phyloP scores from a whole-genome alignment of 2,888 invertebrate species.

The Acanthococcus lagerstroemiae region DNA sequence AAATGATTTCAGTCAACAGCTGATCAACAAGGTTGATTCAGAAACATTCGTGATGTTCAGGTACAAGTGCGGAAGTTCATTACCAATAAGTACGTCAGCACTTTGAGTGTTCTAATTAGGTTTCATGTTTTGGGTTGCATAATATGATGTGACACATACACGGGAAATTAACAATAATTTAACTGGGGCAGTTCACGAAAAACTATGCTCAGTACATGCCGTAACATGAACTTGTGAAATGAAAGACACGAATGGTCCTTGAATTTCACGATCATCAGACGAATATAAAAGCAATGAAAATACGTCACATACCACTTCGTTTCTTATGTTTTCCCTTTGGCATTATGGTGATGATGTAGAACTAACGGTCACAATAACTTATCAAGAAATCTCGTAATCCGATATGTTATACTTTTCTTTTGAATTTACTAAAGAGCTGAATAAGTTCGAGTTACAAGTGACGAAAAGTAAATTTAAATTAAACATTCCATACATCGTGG shows the following conservation, averaged over 20 bases:
- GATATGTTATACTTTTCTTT: slow-evolving; percentile 28
- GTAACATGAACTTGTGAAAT: background rate
- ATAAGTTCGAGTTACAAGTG: background rate
- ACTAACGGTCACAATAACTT: background rate
- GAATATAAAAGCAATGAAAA: slow-evolving; percentile 2
- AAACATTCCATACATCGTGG: slow-evolving; percentile 26
- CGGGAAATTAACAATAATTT: no score
- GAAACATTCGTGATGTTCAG: no score
- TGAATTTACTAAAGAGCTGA: slow-evolving; percentile 11
- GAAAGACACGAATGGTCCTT: background rate
- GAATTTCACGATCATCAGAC: slow-evolving; percentile 13
- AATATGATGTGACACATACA: no score
- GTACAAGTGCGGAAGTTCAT: no score
- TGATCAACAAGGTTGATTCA: background rate
- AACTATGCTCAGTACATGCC: background rate
- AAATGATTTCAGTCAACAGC: no score
- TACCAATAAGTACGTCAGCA: no score
- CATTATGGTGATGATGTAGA: slow-evolving; percentile 2
- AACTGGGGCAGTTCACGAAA: no score
- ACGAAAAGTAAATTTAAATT: slow-evolving; percentile 8
- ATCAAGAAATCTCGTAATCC: slow-evolving; percentile 27
- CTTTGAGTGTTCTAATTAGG: no score
- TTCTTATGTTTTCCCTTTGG: slow-evolving; percentile 23
- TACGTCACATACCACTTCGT: slow-evolving; percentile 40
- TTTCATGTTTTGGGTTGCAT: no score